phyloP scores from a whole-genome alignment of 1,140 invertebrate species.

The Orius insidiosus region DNA sequence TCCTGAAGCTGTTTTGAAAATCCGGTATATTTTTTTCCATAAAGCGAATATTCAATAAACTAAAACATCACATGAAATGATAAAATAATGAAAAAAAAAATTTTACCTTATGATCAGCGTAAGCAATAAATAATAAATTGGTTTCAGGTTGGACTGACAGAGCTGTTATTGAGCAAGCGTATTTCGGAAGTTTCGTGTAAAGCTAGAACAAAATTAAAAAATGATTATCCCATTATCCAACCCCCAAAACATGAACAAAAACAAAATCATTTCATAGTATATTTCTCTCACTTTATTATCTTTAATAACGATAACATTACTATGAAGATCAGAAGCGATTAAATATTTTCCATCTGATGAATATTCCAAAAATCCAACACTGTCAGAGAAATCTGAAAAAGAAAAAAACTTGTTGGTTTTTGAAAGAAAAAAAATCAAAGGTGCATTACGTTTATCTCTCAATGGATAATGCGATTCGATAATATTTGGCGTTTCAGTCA shows the following conservation, averaged over 20 bases:
- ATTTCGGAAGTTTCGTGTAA: constrained; percentile 41
- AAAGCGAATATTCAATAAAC: constrained; percentile 50
- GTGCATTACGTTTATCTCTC: neutral
- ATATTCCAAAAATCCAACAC: neutral
- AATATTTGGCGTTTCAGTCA: neutral
- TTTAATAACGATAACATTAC: constrained; percentile 33
- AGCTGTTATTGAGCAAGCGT: constrained; percentile 41
- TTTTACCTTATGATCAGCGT: constrained; percentile 52
- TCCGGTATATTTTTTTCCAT: constrained; percentile 32
- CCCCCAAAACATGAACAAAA: neutral
- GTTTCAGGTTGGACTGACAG: constrained; percentile 37
- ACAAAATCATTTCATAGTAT: too few species aligned
- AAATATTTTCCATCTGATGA: constrained; percentile 41
- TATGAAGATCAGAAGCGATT: constrained; percentile 36
- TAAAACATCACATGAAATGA: constrained; percentile 24
- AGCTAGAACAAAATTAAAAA: constrained; percentile 22
- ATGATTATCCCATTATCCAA: neutral
- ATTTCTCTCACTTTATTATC: too few species aligned
- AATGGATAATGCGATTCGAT: neutral
- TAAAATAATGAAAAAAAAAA: constrained; percentile 5
- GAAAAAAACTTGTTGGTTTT: neutral
- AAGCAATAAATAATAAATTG: constrained; percentile 41
- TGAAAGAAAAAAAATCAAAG: neutral
- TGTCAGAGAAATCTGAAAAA: neutral
- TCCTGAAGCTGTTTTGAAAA: constrained; percentile 33